Percentiles rank a stretch among this genome's conserved stretches.
These are phyloP conservation scores for Ormyrus pomaceus DNA, from an alignment of 2,888 invertebrate genomes.

Conservation along the genomic window DNA sequence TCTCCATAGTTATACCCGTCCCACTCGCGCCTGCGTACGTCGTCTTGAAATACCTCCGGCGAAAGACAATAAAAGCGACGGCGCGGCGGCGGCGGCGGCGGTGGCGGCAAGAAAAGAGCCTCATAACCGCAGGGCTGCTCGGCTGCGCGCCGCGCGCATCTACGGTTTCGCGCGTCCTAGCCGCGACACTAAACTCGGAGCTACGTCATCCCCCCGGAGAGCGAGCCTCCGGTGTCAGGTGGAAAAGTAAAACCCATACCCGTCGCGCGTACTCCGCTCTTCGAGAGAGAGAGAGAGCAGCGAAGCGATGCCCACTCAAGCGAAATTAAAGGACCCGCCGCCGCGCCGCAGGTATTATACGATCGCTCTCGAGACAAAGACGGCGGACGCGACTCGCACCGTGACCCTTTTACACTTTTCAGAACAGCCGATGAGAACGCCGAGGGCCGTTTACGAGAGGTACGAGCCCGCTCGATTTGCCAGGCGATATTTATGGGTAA, in stretches of 20 bases:
- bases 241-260: slow-evolving; percentile 54
- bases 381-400: not conserved
- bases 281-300: not conserved
- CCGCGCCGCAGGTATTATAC: slow-evolving; percentile 20
- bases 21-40: slow-evolving; percentile 1
- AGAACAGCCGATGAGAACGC: not conserved
- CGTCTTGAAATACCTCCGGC: slow-evolving; percentile 34
- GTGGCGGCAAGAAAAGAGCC: slow-evolving; percentile 47
- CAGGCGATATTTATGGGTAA: too few relatives aligned
- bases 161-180: slow-evolving; percentile 30
- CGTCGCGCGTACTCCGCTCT: not conserved
- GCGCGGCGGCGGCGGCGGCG: not conserved
- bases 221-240: slow-evolving; percentile 57
- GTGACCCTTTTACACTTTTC: slow-evolving; percentile 48
- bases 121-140: slow-evolving; percentile 44
- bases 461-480: too few relatives aligned
- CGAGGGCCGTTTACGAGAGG: too few relatives aligned
- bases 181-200: slow-evolving; percentile 43
- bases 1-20: too few relatives aligned
- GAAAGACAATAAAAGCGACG: slow-evolving; percentile 52
- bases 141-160: slow-evolving; percentile 45
- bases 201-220: slow-evolving; percentile 2
- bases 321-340: slow-evolving; percentile 56
- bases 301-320: slow-evolving; percentile 47
- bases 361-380: slow-evolving; percentile 36